Conservation (phyloP, 2,888 invertebrate genomes). For the Bruchidius siliquastri region DNA sequence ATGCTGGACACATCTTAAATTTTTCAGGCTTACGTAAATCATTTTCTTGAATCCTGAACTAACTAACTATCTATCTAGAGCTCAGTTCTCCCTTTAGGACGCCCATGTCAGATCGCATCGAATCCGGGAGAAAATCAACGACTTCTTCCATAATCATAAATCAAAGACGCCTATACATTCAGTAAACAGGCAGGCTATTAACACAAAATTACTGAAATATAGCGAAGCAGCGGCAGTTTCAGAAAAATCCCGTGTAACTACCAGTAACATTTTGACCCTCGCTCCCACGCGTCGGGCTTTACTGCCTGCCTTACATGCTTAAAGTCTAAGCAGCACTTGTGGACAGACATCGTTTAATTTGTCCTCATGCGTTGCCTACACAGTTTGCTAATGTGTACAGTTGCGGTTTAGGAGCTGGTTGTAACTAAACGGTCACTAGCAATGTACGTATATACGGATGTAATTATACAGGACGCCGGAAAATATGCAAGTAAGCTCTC, state of each 20-base stretch:
- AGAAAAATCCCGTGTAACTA: neutral
- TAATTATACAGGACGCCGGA: no score
- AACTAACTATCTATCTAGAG: no score
- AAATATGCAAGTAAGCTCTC: no score
- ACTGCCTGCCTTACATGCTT: neutral
- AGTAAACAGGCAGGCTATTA: neutral
- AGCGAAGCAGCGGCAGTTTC: neutral
- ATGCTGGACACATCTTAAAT: no score
- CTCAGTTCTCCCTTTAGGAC: neutral
- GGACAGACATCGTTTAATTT: neutral
- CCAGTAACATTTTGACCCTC: neutral
- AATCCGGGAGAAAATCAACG: neutral
- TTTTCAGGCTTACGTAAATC: no score
- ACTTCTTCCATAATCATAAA: neutral
- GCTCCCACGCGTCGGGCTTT: neutral
- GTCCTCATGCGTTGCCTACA: neutral
- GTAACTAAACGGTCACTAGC: neutral
- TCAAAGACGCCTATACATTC: neutral
- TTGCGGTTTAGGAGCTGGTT: neutral
- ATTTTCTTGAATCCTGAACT: no score
- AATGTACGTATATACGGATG: neutral
- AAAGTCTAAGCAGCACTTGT: neutral
- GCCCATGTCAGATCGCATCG: neutral
- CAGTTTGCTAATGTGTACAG: neutral
- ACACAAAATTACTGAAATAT: neutral